These are phyloP conservation scores for Limenitis camilla DNA, from an alignment of 2,888 invertebrate genomes.

Conservation along the genomic window DNA sequence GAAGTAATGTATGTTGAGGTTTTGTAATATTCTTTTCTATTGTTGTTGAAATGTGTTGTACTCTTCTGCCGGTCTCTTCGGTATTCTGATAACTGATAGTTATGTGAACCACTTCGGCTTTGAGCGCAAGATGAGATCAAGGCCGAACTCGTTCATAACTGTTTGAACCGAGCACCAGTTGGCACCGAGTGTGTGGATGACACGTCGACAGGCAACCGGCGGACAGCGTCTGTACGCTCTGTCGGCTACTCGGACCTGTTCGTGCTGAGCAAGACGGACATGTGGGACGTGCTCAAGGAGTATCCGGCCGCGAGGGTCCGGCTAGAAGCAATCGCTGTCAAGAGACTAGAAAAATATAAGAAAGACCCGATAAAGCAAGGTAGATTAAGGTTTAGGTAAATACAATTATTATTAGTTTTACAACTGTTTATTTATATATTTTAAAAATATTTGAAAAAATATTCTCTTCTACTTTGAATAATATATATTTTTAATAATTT, in stretches of 20 bases:
- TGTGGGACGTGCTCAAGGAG: conserved; percentile 99
- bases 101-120: conserved; percentile 18
- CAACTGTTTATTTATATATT: too few relatives aligned
- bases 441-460: too few relatives aligned
- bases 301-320: conserved; percentile 95
- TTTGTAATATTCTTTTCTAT: conserved; percentile 8
- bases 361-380: conserved; percentile 95
- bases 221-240: conserved; percentile 97
- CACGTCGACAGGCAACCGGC: conserved; percentile 90
- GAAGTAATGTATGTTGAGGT: conserved; percentile 28
- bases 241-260: conserved; percentile 99
- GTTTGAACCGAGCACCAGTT: conserved; percentile 54
- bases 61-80: conserved; percentile 1
- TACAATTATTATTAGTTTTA: background rate
- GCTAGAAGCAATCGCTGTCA: conserved; percentile 97
- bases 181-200: conserved; percentile 75
- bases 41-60: background rate
- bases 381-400: conserved; percentile 42
- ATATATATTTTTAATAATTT: too few relatives aligned
- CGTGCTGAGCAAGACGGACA: conserved; percentile 98
- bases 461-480: too few relatives aligned
- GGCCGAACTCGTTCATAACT: conserved; percentile 43
- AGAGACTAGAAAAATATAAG: conserved; percentile 97
- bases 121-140: conserved; percentile 1
- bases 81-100: conserved; percentile 23